Evolutionary conservation across 2,888 invertebrate species (phyloP).

Genomic region (Scaeva pyrastri): DNA sequence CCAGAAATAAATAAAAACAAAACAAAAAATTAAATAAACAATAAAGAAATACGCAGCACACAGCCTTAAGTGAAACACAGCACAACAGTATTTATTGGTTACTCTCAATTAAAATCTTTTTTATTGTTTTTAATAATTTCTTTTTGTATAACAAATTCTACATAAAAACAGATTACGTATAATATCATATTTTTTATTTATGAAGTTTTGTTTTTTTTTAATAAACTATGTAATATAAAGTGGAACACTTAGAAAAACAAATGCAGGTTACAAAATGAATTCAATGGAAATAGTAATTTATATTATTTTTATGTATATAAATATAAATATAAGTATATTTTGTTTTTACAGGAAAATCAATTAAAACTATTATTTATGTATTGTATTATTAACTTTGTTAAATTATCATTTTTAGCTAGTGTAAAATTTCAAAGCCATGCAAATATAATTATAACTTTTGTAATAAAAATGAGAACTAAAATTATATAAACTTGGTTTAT

Average conservation of each 20-base stretch:
- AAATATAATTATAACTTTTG: conserved; percentile 48
- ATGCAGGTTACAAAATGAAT: conserved; percentile 75
- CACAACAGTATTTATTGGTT: conserved; percentile 67
- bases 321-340: neutral
- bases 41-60: conserved; percentile 61
- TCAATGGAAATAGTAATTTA: conserved; percentile 68
- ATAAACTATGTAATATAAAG: conserved; percentile 41
- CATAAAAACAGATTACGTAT: conserved; percentile 60
- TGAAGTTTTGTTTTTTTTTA: conserved; percentile 35
- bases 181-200: conserved; percentile 19
- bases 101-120: conserved; percentile 55
- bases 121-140: conserved; percentile 34
- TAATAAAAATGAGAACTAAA: conserved; percentile 9
- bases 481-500: conserved; percentile 5
- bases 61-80: conserved; percentile 72
- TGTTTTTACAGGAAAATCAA: conserved; percentile 54
- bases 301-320: conserved; percentile 23
- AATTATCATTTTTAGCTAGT: conserved; percentile 46
- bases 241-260: conserved; percentile 57
- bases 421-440: conserved; percentile 68
- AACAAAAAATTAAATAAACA: conserved; percentile 28
- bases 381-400: conserved; percentile 33
- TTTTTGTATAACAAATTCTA: conserved; percentile 56
- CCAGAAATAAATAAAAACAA: conserved; percentile 43
- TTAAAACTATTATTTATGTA: conserved; percentile 41